These are phyloP conservation scores for Noturus placidus DNA, from an alignment of 2,113 vertebrate genomes.

Conservation along the genomic window DNA sequence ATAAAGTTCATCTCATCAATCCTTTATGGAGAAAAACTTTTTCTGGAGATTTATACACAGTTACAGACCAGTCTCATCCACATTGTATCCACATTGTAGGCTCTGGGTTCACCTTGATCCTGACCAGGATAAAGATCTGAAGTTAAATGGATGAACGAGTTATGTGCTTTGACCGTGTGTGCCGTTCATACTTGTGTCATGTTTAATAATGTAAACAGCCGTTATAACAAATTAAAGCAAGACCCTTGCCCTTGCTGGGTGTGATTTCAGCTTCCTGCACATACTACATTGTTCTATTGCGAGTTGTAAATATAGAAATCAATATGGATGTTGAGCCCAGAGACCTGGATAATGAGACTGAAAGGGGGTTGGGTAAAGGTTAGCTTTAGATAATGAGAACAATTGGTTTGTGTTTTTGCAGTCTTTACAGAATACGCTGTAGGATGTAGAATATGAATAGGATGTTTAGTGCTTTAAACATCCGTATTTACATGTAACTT, in stretches of 20 bases:
- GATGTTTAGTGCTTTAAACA: neutral
- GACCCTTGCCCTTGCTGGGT: slow-evolving; percentile 7
- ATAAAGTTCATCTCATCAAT: neutral
- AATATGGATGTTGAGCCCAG: neutral
- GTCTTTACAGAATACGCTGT: neutral
- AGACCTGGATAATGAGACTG: neutral
- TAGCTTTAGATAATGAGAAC: slow-evolving; percentile 23
- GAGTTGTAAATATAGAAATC: slow-evolving; percentile 30
- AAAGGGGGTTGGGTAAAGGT: slow-evolving; percentile 24
- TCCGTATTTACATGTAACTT: neutral
- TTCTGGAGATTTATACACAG: neutral
- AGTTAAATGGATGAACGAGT: neutral
- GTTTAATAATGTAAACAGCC: neutral
- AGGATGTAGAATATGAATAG: too few species aligned
- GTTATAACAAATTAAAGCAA: neutral
- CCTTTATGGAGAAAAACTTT: neutral
- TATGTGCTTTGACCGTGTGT: neutral
- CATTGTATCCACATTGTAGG: neutral
- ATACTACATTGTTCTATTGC: slow-evolving; percentile 10
- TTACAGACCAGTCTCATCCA: neutral
- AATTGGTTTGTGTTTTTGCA: slow-evolving; percentile 4
- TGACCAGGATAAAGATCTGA: neutral
- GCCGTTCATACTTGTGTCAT: slow-evolving; percentile 13
- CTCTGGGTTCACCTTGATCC: neutral
- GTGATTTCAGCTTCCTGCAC: slow-evolving; percentile 23